Evolutionary conservation across 2,113 vertebrate species (phyloP).

Genomic region (Otocyon megalotis): DNA sequence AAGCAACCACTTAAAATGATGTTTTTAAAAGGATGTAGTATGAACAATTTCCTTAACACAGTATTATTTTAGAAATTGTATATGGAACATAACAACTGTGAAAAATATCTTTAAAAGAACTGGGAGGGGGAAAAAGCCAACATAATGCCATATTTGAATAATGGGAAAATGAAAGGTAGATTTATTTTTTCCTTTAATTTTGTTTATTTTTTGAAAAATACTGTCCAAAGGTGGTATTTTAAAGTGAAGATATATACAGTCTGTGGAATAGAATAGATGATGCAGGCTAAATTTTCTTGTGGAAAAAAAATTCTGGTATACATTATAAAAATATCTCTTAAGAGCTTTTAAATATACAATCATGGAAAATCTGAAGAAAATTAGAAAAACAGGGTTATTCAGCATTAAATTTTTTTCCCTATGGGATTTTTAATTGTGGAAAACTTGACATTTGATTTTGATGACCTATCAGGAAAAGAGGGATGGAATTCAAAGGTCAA

Average conservation of each 20-base stretch:
- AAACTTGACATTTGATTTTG: background rate
- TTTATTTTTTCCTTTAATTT: background rate
- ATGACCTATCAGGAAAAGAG: background rate
- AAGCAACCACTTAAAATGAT: background rate
- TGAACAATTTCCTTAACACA: constrained; percentile 19
- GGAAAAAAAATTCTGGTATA: background rate
- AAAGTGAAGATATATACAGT: background rate
- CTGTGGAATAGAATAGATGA: background rate
- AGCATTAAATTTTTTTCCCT: background rate
- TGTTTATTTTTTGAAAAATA: background rate
- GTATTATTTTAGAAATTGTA: constrained; percentile 60
- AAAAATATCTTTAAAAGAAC: background rate
- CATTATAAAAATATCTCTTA: background rate
- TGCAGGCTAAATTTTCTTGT: background rate
- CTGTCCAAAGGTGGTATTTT: background rate
- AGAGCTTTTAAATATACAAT: background rate
- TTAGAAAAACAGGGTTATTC: background rate
- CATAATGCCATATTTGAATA: background rate
- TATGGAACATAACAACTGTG: background rate
- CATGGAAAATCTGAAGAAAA: background rate
- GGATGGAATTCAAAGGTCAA: background rate
- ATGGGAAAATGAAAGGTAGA: background rate
- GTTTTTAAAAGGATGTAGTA: constrained; percentile 1
- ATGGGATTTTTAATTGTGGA: background rate
- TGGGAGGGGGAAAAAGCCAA: background rate